Evolutionary conservation across 2,113 vertebrate species (phyloP), one percentile per base, ranked within the genome.

Genomic region (Rutilus rutilus): DNA sequence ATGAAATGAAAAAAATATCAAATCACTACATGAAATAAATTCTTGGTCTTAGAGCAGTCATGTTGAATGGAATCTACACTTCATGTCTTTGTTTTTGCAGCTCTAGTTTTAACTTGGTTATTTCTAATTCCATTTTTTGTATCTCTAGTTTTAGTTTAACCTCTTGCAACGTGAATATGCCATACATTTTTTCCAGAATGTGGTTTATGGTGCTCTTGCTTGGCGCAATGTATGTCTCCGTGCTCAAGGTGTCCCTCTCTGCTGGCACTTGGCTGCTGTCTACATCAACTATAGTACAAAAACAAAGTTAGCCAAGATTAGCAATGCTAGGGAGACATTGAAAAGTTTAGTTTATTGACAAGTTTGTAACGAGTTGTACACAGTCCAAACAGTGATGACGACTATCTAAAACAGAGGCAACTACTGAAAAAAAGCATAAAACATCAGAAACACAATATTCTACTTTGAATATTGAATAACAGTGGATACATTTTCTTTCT

Each of bases 381-480:
- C 21, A 11, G 9, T 11, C 59, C 9, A 62, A 62, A 11, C n/a
- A n/a, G 7, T 4, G 52, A 54, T 19, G 21, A 12, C 0, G 9
- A 62, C 23, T 62, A 12, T 2, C n/a, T 25, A 62, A 62, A 59
- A 23, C 7, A n/a, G 21, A 50, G 47, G 47, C 12, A 1, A 15
- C 6, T 57, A 57, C 17, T 54, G 52, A 54, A 21, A 21, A 57
- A 57, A 57, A 21, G 52, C 52, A 27, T 42, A 45, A 74, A 45
- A n/a, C 39, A n/a, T 23, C 39, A 14, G 19, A 69, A n/a, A 45
- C 4, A 74, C 19, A 74, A 47, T 36, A 45, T 9, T 45, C 4
- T 47, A 15, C 42, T 47, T 23, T 95, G 42, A 42, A 42, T 42
- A 42, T 42, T 9, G 9, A 42, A 42, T 42, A 42, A 42, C 42